These are phyloP conservation scores for Drosophila bifasciata DNA, from an alignment of 1,140 invertebrate species.

Conservation along the genomic window DNA sequence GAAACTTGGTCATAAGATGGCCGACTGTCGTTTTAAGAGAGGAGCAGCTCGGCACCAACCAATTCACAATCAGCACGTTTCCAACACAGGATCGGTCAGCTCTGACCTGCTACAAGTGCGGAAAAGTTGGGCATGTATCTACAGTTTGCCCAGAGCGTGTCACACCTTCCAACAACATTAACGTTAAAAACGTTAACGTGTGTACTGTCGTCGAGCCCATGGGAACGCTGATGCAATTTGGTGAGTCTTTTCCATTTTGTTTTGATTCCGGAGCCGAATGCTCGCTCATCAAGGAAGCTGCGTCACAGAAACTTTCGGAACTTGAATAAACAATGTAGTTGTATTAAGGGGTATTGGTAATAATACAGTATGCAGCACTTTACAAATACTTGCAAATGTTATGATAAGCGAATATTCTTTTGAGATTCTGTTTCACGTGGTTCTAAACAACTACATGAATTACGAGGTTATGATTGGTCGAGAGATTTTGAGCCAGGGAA, in stretches of 20 bases:
- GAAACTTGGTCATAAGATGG: too few relatives aligned
- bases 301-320: slow-evolving; percentile 3
- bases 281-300: too few relatives aligned
- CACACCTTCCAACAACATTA: not conserved
- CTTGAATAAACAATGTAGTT: slow-evolving; percentile 2
- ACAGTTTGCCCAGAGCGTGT: slow-evolving; percentile 12
- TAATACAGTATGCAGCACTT: slow-evolving; percentile 24
- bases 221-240: too few relatives aligned
- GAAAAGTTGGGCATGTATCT: slow-evolving; percentile 10
- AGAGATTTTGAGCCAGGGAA: not conserved
- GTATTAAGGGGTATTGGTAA: slow-evolving; percentile 15
- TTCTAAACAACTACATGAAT: slow-evolving; percentile 13
- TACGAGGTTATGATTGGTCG: slow-evolving; percentile 25
- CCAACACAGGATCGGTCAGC: too few relatives aligned
- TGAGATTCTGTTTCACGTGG: slow-evolving; percentile 21
- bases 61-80: too few relatives aligned
- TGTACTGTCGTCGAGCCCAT: slow-evolving; percentile 6
- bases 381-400: slow-evolving; percentile 27
- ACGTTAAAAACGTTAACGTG: not conserved
- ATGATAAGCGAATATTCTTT: slow-evolving; percentile 10
- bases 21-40: too few relatives aligned
- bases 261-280: not conserved
- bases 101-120: slow-evolving; percentile 14
- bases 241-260: slow-evolving; percentile 12
- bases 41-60: too few relatives aligned